Evolutionary conservation across 2,888 invertebrate species (phyloP).

Genomic region (Ommatoiulus sabulosus): DNA sequence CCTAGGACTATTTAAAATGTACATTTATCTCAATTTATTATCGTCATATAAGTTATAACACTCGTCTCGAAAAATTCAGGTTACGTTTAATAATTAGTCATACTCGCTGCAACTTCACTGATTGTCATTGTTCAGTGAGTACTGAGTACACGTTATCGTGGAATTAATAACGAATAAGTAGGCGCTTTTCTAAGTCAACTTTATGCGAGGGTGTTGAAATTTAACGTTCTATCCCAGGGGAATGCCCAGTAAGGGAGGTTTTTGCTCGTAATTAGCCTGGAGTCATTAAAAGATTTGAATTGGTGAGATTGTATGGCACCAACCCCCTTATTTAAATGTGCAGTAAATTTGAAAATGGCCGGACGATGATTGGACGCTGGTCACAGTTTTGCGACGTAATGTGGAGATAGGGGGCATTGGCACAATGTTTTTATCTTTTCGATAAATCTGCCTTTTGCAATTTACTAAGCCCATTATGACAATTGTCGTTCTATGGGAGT

Average conservation of each 20-base stretch:
- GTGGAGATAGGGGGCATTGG: conserved; percentile 32
- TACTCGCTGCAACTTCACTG: no score
- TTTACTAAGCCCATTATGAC: conserved; percentile 26
- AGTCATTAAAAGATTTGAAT: background rate
- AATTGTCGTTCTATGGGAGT: background rate
- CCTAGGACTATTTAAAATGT: no score
- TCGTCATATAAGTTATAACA: no score
- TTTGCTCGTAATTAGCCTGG: background rate
- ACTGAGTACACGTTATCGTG: no score
- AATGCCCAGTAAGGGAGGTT: background rate
- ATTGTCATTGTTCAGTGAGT: no score
- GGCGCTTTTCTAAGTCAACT: no score
- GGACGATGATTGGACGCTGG: conserved; percentile 32
- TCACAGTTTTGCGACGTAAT: background rate
- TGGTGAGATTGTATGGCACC: conserved; percentile 38
- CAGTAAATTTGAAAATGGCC: background rate
- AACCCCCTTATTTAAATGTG: conserved; percentile 13
- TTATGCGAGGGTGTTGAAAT: no score
- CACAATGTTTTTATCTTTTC: conserved; percentile 41
- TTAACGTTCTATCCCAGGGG: no score
- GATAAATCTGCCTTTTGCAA: conserved; percentile 38
- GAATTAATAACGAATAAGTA: no score
- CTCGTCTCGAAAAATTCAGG: no score
- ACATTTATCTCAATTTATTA: no score
- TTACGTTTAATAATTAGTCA: no score